Percentiles rank a stretch among this genome's conserved stretches.
Conservation (phyloP, 2,113 vertebrate genomes). For the Heterotilapia buettikoferi region DNA sequence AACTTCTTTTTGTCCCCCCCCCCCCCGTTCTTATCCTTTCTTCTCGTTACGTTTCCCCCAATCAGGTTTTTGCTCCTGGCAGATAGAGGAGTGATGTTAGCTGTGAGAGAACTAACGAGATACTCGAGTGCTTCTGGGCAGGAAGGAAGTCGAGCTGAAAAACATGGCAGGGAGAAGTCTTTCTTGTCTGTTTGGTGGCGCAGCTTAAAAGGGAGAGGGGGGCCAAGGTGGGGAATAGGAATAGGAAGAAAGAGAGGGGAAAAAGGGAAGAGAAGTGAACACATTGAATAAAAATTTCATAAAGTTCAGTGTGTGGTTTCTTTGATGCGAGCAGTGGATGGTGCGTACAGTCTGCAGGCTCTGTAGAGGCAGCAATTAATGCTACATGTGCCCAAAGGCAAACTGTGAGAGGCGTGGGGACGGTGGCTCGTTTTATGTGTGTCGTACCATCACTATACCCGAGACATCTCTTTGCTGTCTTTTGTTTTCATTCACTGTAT, state of each 20-base stretch:
- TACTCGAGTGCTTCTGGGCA: slow-evolving; percentile 70
- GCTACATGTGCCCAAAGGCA: slow-evolving; percentile 64
- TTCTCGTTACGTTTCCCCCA: background rate
- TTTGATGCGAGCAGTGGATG: slow-evolving; percentile 73
- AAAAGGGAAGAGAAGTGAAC: slow-evolving; percentile 67
- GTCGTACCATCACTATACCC: slow-evolving; percentile 33
- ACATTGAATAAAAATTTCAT: slow-evolving; percentile 79
- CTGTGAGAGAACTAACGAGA: slow-evolving; percentile 70
- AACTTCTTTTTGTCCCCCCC: slow-evolving; percentile 44
- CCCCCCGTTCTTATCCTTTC: background rate
- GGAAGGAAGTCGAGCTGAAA: slow-evolving; percentile 73
- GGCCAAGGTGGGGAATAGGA: slow-evolving; percentile 58
- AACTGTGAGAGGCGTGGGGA: slow-evolving; percentile 19
- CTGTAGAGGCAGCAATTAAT: slow-evolving; percentile 74
- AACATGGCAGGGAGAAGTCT: slow-evolving; percentile 66
- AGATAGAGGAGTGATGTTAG: slow-evolving; percentile 57
- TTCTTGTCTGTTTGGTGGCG: slow-evolving; percentile 71
- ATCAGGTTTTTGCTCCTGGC: slow-evolving; percentile 69
- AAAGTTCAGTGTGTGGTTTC: slow-evolving; percentile 70
- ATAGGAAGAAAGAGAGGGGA: slow-evolving; percentile 54
- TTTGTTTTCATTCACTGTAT: slow-evolving; percentile 13
- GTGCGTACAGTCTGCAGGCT: slow-evolving; percentile 67
- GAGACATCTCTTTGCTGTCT: slow-evolving; percentile 27
- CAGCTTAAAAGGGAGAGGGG: slow-evolving; percentile 41
- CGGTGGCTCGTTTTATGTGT: slow-evolving; percentile 39